Conservation (phyloP, 2,113 vertebrate species). For the Vireo altiloquus region DNA sequence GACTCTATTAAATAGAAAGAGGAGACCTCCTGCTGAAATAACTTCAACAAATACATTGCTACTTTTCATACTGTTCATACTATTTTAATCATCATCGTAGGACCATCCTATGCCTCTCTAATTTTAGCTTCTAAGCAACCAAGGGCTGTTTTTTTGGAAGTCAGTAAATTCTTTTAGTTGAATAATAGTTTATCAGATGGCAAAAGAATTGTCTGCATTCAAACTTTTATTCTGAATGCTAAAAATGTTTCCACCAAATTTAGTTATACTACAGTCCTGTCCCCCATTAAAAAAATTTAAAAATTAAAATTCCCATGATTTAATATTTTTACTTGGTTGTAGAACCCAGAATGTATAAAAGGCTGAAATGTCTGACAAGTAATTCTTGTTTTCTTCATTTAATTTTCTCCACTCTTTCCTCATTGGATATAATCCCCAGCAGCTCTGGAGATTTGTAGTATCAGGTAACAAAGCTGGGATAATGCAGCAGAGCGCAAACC, state of each 20-base stretch:
- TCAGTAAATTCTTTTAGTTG: not conserved
- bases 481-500: not conserved
- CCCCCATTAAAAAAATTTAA: not conserved
- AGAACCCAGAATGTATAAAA: not conserved
- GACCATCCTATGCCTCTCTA: not conserved
- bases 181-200: not conserved
- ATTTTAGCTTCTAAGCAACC: not conserved
- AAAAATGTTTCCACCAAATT: not conserved
- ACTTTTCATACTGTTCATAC: not conserved
- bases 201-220: not conserved
- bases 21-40: not conserved
- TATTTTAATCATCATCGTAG: not conserved
- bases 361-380: not conserved
- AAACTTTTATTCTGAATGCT: not conserved
- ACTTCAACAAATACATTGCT: not conserved
- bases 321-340: not conserved
- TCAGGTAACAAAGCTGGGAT: slow-evolving; percentile 13
- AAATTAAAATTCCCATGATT: not conserved
- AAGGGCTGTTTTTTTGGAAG: not conserved
- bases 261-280: not conserved
- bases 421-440: not conserved
- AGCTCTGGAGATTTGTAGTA: not conserved
- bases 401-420: not conserved
- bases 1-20: not conserved
- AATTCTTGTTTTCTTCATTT: not conserved